These are phyloP conservation scores for Drosophila kepulauana DNA, from an alignment of 1,140 invertebrate species.

Conservation along the genomic window DNA sequence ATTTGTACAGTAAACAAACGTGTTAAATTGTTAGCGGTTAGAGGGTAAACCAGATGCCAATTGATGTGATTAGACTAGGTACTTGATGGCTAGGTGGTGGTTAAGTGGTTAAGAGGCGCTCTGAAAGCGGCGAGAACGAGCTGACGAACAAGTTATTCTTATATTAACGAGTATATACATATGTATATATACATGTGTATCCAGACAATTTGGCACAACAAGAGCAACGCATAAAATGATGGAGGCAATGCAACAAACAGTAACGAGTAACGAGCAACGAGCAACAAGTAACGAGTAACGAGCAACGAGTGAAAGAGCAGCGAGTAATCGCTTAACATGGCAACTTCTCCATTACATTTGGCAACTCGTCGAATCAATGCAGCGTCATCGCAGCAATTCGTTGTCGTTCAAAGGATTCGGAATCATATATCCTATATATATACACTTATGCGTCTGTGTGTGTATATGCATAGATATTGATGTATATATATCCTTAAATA, in stretches of 20 bases:
- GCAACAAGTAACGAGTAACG: slow-evolving; percentile 17
- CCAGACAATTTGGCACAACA: slow-evolving; percentile 62
- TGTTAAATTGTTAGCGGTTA: slow-evolving; percentile 14
- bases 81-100: neutral
- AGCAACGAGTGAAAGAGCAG: slow-evolving; percentile 7
- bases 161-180: slow-evolving; percentile 32
- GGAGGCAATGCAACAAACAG: slow-evolving; percentile 29
- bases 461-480: slow-evolving; percentile 3
- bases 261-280: slow-evolving; percentile 28
- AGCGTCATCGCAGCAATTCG: slow-evolving; percentile 41
- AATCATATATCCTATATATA: slow-evolving; percentile 16
- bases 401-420: slow-evolving; percentile 39
- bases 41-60: slow-evolving; percentile 14
- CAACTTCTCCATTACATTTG: slow-evolving; percentile 42
- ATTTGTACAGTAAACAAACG: slow-evolving; percentile 70
- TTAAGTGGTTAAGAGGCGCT: slow-evolving; percentile 5
- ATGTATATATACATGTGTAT: slow-evolving; percentile 27
- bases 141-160: slow-evolving; percentile 47
- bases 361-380: slow-evolving; percentile 32
- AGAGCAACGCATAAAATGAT: slow-evolving; percentile 44
- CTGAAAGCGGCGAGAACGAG: slow-evolving; percentile 58
- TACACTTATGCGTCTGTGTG: neutral
- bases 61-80: slow-evolving; percentile 17
- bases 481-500: slow-evolving; percentile 34
- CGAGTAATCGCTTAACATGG: slow-evolving; percentile 5